A percentile compares a stretch with the other conserved stretches of the same genome.
phyloP scores from a whole-genome alignment of 35 echinoderm and acorn worm genomes.

The Nesometra sesokonis region DNA sequence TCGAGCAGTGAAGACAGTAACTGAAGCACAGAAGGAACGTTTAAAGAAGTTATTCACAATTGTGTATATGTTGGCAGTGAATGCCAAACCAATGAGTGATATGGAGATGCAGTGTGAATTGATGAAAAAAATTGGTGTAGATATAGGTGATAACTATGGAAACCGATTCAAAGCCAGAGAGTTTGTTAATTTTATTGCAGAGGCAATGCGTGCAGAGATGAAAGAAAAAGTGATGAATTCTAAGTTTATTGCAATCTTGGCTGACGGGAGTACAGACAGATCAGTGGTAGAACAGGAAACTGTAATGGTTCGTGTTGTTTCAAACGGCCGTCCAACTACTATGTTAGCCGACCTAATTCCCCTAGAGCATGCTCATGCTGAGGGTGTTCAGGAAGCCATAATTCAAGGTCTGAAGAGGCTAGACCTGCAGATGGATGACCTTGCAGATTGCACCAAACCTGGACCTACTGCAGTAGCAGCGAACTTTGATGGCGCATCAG shows the following conservation, averaged over 20 bases:
- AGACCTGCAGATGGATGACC: background rate
- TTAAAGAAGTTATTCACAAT: background rate
- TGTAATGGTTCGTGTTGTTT: background rate
- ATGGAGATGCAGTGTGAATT: background rate
- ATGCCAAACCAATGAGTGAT: background rate
- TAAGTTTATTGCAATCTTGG: too few relatives aligned
- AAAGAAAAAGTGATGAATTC: too few relatives aligned
- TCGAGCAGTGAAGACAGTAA: too few relatives aligned
- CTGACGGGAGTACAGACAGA: background rate
- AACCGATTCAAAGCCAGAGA: background rate
- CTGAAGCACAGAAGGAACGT: too few relatives aligned
- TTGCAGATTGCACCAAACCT: background rate
- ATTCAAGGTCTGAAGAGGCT: background rate
- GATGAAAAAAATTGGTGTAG: background rate
- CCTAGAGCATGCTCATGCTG: background rate
- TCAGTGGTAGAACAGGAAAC: background rate
- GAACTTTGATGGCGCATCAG: constrained; percentile 4
- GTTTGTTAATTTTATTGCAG: background rate
- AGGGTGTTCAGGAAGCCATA: background rate
- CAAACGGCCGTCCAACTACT: background rate
- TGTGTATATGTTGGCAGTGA: background rate
- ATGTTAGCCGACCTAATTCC: background rate
- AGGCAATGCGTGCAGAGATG: background rate
- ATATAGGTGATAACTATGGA: background rate
- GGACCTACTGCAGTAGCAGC: background rate